Percentiles rank a stretch among this genome's conserved stretches.
Conservation (phyloP, 2,888 invertebrate genomes). For the Drosophila kuntzei region DNA sequence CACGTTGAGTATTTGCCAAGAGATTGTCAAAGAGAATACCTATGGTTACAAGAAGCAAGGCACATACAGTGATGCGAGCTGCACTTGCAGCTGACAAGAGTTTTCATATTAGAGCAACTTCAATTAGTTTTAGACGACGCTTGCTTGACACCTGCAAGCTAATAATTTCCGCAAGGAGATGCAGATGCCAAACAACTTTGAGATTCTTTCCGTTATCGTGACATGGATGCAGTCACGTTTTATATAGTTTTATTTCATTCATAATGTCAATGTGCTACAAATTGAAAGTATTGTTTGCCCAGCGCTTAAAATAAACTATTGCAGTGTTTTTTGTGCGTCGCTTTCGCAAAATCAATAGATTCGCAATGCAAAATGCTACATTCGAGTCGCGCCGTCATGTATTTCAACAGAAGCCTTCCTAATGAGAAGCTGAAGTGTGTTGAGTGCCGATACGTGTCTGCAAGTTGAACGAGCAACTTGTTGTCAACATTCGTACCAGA, state of each 20-base stretch:
- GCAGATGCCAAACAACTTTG: slow-evolving; percentile 9
- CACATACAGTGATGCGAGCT: too few species aligned
- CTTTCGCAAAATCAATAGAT: slow-evolving; percentile 15
- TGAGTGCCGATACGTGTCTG: slow-evolving; percentile 42
- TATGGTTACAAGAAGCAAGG: slow-evolving; percentile 2
- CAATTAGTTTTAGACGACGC: slow-evolving; percentile 19
- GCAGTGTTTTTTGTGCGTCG: not conserved
- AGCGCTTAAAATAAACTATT: slow-evolving; percentile 4
- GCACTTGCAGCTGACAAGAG: not conserved
- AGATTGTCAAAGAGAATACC: slow-evolving; percentile 10
- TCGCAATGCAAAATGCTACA: not conserved
- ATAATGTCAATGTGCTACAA: not conserved
- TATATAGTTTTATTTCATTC: not conserved
- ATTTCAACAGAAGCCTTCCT: slow-evolving; percentile 22
- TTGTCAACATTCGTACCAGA: slow-evolving; percentile 44
- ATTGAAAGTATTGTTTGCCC: slow-evolving; percentile 5
- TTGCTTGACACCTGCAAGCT: slow-evolving; percentile 12
- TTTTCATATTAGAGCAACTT: slow-evolving; percentile 22
- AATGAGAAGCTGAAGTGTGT: slow-evolving; percentile 53
- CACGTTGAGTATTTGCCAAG: slow-evolving; percentile 7
- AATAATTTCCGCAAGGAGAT: slow-evolving; percentile 55
- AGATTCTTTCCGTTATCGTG: not conserved
- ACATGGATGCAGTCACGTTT: not conserved
- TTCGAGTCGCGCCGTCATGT: not conserved
- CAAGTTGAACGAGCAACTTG: slow-evolving; percentile 61